Base-by-base conservation (phyloP, 1,140 invertebrate species). In the Zaprionus nigranus region DNA sequence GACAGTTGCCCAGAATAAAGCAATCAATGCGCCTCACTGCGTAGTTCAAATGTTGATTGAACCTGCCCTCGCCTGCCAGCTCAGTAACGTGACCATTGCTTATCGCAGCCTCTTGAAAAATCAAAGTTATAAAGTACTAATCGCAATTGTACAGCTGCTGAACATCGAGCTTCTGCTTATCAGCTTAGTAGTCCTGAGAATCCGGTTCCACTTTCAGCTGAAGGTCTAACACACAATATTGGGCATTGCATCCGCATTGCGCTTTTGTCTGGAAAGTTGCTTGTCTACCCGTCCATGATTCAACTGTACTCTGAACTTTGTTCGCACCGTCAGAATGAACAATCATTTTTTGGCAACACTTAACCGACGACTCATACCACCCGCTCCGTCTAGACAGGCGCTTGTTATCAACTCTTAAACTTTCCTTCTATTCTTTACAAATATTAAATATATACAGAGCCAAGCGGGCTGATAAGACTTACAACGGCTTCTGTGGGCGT, bases 211-310 rank as follows among this genome's bases (percentile, higher is more conserved):
- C 38, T 51, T 43, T 74, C 51, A 49, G 53, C 34, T 40, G 38
- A 53, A 70, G 59, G 65, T 62, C 38, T 63, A 40, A 22, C 49
- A 57, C 30, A 57, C 24, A 69, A 30, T 30, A 58, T 51, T 51
- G 5, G 17, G 22, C 28, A 58, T 67, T 79, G 79, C 79, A 86
- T 86, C 82, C 82, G 79, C 43, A 70, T 82, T 68, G 69, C 82
- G 56, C 4, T 51, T 26, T 40, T 11, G 46, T 54, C 12, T 34
- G 38, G 38, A 11, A 5, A 15, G 30, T 20, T 56, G 46, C 13
- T 28, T 38, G 22, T 13, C 46, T 51, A 13, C 5, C 20, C 12
- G 46, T 51, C 46, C 11, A 3, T 13, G 34, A 13, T 28, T 20
- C 26, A 11, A 28, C 30, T 69, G 34, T 59, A 66, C 40, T 22